Percentiles rank a stretch among this genome's conserved stretches.
These are phyloP conservation scores for Argya squamiceps DNA, from an alignment of 2,797 vertebrate species.

Conservation along the genomic window DNA sequence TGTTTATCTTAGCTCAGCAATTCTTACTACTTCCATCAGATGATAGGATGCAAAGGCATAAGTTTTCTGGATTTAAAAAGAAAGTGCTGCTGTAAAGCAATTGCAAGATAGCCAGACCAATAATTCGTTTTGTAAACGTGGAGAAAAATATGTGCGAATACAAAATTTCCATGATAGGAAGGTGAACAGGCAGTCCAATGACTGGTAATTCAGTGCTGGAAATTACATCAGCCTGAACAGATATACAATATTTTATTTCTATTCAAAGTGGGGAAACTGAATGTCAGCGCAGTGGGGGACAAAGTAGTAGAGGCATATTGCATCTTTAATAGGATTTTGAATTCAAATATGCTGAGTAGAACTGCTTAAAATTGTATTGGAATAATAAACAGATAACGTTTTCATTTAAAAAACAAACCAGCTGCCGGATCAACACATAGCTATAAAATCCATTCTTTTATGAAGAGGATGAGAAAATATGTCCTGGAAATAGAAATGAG, in stretches of 20 bases:
- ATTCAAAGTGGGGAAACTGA: conserved; percentile 82
- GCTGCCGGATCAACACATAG: conserved; percentile 60
- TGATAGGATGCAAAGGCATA: conserved; percentile 54
- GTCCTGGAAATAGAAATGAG: conserved; percentile 65
- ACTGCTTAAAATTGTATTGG: conserved; percentile 87
- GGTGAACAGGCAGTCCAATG: conserved; percentile 66
- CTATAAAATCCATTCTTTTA: conserved; percentile 58
- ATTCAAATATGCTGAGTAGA: conserved; percentile 90
- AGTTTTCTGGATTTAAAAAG: conserved; percentile 67
- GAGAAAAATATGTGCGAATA: conserved; percentile 44
- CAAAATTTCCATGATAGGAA: conserved; percentile 67
- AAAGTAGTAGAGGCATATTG: conserved; percentile 74
- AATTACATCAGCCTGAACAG: conserved; percentile 71
- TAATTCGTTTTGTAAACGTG: conserved; percentile 69
- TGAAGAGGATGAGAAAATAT: conserved; percentile 39
- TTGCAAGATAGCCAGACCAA: conserved; percentile 52
- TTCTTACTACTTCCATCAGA: conserved; percentile 69
- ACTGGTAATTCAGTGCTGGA: conserved; percentile 68
- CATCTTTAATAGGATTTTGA: conserved; percentile 90
- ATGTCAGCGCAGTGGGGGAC: conserved; percentile 77
- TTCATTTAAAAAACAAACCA: conserved; percentile 78
- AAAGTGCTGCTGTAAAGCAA: conserved; percentile 54
- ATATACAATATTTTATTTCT: conserved; percentile 74
- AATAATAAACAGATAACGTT: conserved; percentile 88
- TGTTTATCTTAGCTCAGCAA: conserved; percentile 76